Evolutionary conservation across 2,797 vertebrate genomes (phyloP).

Genomic region (Coccyzus lansbergi): DNA sequence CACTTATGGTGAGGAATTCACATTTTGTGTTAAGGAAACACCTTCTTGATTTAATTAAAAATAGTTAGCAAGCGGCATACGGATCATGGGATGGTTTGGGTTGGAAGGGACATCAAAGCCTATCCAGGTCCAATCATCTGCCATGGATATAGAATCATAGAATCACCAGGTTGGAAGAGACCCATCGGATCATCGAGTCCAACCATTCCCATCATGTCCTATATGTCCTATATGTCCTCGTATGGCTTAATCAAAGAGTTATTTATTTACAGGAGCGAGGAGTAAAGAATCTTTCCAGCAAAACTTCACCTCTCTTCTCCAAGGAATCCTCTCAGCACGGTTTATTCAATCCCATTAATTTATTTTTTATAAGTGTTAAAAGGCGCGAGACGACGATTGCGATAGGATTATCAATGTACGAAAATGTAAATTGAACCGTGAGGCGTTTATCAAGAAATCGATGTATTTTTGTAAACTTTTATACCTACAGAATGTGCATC

Average conservation of each 20-base stretch:
- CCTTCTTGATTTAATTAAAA: background rate
- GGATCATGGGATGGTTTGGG: no score
- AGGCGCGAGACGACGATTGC: conserved; percentile 60
- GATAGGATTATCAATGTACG: conserved; percentile 69
- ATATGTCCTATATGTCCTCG: no score
- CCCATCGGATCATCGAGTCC: no score
- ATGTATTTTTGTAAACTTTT: conserved; percentile 77
- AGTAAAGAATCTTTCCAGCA: conserved; percentile 19
- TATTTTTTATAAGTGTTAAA: conserved; percentile 76
- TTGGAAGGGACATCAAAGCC: no score
- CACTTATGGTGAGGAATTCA: background rate
- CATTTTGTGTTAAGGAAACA: background rate
- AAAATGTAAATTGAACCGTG: conserved; percentile 74
- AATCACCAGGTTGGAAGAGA: no score
- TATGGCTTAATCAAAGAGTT: conserved; percentile 55
- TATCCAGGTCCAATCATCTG: no score
- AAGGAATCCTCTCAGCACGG: conserved; percentile 64
- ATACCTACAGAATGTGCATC: conserved; percentile 70
- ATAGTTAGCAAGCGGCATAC: background rate
- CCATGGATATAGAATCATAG: background rate
- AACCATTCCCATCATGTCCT: no score
- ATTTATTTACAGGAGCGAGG: conserved; percentile 74
- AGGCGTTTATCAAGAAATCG: conserved; percentile 71
- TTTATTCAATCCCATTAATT: conserved; percentile 72
- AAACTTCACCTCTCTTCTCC: conserved; percentile 40